Base-by-base conservation (phyloP, 2,113 vertebrate species). In the Cavia porcellus region DNA sequence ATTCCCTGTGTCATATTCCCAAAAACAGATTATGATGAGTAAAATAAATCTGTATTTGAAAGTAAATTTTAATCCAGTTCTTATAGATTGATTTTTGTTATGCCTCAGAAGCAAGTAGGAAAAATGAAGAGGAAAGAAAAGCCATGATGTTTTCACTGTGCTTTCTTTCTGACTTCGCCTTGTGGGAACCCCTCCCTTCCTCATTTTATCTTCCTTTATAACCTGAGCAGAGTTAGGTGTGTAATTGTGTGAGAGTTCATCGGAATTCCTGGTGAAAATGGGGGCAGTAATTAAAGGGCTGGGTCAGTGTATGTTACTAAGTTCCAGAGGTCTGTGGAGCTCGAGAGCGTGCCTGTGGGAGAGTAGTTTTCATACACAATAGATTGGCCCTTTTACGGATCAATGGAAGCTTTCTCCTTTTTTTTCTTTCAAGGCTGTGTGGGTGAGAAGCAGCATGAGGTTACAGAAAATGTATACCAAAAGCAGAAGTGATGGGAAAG, bases 381-480 rank as follows among this genome's bases (percentile, higher is more conserved):
- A 79, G 35, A 68, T 84, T 80, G 86, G 35, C 35, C 45, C 52
- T 93, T 96, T 93, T 50, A 57, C 93, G 47, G 77, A 70, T 96
- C 13, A 95, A 47, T 28, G 84, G 93, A 94, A 55, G 5, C 32
- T 66, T 89, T 82, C 57, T 35, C 35, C n/a, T n/a, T n/a, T 80
- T 85, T 87, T 79, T 88, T 59, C 52, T 97, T 92, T 81, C 35
- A 86, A 57, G 87, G 52, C 84, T 89, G 35, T 64, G 45, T 97
- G 92, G 66, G 61, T 97, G 75, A 81, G n/a, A 97, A 98, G 75
- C 79, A 93, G 68, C 92, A 90, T 88, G 70, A 80, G n/a, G 81
- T 95, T 94, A 90, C 19, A 96, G 92, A 96, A 98, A 98, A 97
- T 79, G 74, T 81, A 77, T 94, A 95, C 74, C 88, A 91, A 93